phyloP scores from a whole-genome alignment of 2,888 invertebrate genomes.

The Standfussiana lucernea region DNA sequence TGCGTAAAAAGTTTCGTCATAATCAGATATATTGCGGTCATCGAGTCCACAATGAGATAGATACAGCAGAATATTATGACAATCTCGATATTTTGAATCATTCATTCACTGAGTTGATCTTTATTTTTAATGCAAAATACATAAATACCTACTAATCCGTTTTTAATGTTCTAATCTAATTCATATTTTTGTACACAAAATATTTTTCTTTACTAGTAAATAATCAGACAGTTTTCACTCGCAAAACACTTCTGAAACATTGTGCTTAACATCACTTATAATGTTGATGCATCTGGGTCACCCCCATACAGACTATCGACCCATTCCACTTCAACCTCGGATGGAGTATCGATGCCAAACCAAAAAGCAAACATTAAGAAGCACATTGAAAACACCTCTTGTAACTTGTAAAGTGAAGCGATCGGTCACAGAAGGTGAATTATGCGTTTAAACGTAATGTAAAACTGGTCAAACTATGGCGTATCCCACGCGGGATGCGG shows the following conservation, averaged over 20 bases:
- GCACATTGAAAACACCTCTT: constrained; percentile 13
- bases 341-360: constrained; percentile 35
- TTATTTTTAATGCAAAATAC: neutral
- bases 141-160: neutral
- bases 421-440: neutral
- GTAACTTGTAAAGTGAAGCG: constrained; percentile 7
- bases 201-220: neutral
- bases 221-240: neutral
- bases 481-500: neutral
- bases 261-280: neutral
- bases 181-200: neutral
- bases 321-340: constrained; percentile 13
- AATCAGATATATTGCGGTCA: constrained; percentile 19
- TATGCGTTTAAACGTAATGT: constrained; percentile 2
- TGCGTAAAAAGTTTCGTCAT: constrained; percentile 34
- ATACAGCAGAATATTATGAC: neutral
- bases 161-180: neutral
- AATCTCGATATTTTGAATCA: neutral
- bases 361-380: constrained; percentile 33
- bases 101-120: neutral
- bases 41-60: neutral
- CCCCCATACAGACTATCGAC: neutral
- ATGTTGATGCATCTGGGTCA: constrained; percentile 28
- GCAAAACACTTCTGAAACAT: neutral
- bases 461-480: neutral